Evolutionary conservation across 2,888 invertebrate species (phyloP).

Genomic region (Acleris holmiana): DNA sequence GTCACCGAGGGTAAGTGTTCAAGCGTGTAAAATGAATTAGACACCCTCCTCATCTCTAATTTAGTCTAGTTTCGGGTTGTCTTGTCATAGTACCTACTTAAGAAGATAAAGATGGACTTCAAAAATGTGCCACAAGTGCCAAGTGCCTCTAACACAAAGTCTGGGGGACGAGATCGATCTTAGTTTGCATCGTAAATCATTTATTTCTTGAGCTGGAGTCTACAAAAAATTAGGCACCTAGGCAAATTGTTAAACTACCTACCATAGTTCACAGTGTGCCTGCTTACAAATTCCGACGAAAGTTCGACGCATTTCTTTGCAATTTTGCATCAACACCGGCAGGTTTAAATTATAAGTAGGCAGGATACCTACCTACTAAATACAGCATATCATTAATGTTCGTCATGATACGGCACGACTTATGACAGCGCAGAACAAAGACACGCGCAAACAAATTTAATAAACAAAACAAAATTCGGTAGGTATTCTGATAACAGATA

Average conservation of each 20-base stretch:
- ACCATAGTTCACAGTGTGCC: too few species aligned
- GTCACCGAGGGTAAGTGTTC: slow-evolving; percentile 7
- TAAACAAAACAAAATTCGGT: slow-evolving; percentile 43
- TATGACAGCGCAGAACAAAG: background rate
- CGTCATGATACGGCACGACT: background rate
- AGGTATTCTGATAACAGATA: slow-evolving; percentile 63
- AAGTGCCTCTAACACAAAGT: too few species aligned
- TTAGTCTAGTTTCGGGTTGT: background rate
- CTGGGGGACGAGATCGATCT: too few species aligned
- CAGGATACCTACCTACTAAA: background rate
- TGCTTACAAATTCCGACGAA: too few species aligned
- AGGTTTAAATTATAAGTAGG: background rate
- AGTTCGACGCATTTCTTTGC: too few species aligned
- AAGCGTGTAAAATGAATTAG: slow-evolving; percentile 2
- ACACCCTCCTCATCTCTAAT: slow-evolving; percentile 2
- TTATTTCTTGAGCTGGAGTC: too few species aligned
- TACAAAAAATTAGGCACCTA: too few species aligned
- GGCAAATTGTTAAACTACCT: too few species aligned
- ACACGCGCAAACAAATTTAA: slow-evolving; percentile 9
- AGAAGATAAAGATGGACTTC: too few species aligned
- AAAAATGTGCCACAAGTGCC: too few species aligned
- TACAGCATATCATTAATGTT: background rate
- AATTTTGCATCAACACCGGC: background rate
- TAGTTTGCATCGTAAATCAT: too few species aligned
- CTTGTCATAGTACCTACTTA: too few species aligned